Base-by-base conservation (phyloP, 2,113 vertebrate species). In the Nesospiza acunhae region DNA sequence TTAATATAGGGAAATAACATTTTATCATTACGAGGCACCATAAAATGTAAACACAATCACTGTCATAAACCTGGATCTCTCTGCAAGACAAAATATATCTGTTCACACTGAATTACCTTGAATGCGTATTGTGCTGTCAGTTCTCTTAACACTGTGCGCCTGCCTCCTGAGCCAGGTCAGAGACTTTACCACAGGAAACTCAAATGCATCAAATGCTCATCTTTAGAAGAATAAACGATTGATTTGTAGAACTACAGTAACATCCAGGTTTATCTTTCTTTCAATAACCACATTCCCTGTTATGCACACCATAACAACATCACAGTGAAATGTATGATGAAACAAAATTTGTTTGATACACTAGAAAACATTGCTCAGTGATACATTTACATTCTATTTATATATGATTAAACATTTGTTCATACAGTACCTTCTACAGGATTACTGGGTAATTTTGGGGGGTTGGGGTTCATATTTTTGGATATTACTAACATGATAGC, bases 11-110 rank as follows among this genome's bases (percentile, higher is more conserved):
- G 97, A 98, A 98, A 98, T 97, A 98, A 98, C 97, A 98, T 98
- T 95, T 98, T 98, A 95, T 99, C 98, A 98, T 98, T 98, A 99
- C 98, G 98, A 99, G 99, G 99, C 99, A 99, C 99, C 99, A 99
- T 98, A 99, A 98, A 98, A 99, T 99, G 99, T 99, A 99, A 99
- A 99, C 98, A 98, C 98, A 97, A 98, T 97, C 96, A 98, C 98
- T 97, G 97, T 98, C 98, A 99, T 98, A 99, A 99, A 99, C 98
- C 98, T 99, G 98, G 98, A 99, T 95, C 96, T 96, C 96, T 96
- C 96, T 97, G 97, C 93, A 88, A 97, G 94, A 94, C 90, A 82
- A 96, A 81, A 97, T 76, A 87, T 72, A 90, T 93, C 94, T 96
- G 93, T 94, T 95, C 93, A 94, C 79, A 77, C 18, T 37, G 93